A percentile compares a stretch with the other conserved stretches of the same genome.
These are phyloP conservation scores for Lathronympha strigana DNA, from an alignment of 2,888 invertebrate genomes.

Conservation along the genomic window DNA sequence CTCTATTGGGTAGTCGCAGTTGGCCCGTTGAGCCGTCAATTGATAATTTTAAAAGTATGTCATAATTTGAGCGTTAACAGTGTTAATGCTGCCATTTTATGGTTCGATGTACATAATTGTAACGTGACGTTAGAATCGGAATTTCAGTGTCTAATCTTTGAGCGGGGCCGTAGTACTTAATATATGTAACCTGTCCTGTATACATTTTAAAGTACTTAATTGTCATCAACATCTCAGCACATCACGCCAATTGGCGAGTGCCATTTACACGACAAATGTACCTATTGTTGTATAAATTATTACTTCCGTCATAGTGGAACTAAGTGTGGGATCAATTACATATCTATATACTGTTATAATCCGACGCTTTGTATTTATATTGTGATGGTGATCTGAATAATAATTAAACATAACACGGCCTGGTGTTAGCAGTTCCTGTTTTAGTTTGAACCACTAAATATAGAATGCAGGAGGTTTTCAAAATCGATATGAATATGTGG, in stretches of 20 bases:
- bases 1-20: too few species aligned
- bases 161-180: too few species aligned
- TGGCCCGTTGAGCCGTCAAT: too few species aligned
- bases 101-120: too few species aligned
- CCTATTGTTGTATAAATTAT: slow-evolving; percentile 27
- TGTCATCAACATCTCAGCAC: slow-evolving; percentile 55
- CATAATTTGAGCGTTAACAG: too few species aligned
- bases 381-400: background rate
- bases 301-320: slow-evolving; percentile 23
- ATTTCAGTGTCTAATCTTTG: too few species aligned
- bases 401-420: slow-evolving; percentile 7
- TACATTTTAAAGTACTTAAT: slow-evolving; percentile 18
- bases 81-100: too few species aligned
- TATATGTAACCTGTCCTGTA: too few species aligned
- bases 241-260: slow-evolving; percentile 54
- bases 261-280: slow-evolving; percentile 49
- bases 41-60: too few species aligned
- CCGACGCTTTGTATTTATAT: background rate
- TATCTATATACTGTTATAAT: background rate
- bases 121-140: too few species aligned
- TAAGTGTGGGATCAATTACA: background rate
- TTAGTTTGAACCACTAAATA: background rate
- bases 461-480: slow-evolving; percentile 17
- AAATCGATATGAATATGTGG: slow-evolving; percentile 18
- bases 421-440: slow-evolving; percentile 3